Evolutionary conservation across 2,888 invertebrate genomes (phyloP).

Genomic region (Lithophane semibrunnea): DNA sequence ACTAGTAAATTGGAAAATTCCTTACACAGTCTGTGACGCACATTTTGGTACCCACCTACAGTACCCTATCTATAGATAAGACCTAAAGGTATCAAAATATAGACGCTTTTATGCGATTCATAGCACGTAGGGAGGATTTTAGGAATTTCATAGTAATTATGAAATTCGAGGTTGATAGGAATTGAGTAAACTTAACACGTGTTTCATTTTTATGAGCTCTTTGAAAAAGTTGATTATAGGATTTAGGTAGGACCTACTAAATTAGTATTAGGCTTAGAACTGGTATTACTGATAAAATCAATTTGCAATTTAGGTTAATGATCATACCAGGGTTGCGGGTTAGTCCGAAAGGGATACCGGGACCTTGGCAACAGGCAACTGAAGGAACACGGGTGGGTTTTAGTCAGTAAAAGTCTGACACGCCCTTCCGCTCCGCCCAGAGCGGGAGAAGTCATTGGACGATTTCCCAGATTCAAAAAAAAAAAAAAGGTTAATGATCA

Average conservation of each 20-base stretch:
- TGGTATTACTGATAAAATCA: background rate
- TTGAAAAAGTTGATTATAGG: background rate
- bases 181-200: background rate
- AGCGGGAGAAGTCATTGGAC: too few species aligned
- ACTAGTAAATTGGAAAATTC: slow-evolving; percentile 61
- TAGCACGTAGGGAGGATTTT: slow-evolving; percentile 9
- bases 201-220: background rate
- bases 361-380: too few species aligned
- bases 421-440: too few species aligned
- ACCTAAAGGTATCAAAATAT: background rate
- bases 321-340: background rate
- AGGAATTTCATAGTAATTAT: slow-evolving; percentile 19
- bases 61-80: background rate
- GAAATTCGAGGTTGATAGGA: slow-evolving; percentile 4
- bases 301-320: background rate
- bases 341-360: too few species aligned
- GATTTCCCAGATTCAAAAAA: too few species aligned
- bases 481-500: too few species aligned
- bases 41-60: background rate
- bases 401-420: too few species aligned
- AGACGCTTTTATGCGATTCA: slow-evolving; percentile 15
- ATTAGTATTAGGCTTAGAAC: background rate
- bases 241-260: slow-evolving; percentile 6
- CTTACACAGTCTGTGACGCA: slow-evolving; percentile 10
- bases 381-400: too few species aligned